Conservation (phyloP, 2,888 invertebrate species). For the Diplazon laetatorius region DNA sequence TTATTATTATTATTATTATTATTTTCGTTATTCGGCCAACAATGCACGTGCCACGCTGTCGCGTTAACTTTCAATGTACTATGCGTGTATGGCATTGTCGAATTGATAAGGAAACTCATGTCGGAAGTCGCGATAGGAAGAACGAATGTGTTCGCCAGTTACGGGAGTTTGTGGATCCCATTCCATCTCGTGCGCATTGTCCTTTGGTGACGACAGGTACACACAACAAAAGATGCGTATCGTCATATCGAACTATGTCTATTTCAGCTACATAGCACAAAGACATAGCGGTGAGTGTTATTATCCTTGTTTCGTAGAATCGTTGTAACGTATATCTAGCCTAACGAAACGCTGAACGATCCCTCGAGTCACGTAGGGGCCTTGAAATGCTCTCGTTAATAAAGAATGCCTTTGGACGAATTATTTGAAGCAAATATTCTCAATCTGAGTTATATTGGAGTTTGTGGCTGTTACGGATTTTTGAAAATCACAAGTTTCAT, state of each 20-base stretch:
- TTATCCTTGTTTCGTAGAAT: background rate
- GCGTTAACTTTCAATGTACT: background rate
- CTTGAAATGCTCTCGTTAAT: too few species aligned
- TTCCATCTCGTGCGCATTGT: slow-evolving; percentile 9
- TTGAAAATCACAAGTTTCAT: too few species aligned
- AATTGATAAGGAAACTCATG: slow-evolving; percentile 27
- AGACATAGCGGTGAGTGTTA: background rate
- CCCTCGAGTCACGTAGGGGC: too few species aligned
- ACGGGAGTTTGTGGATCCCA: background rate
- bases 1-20: background rate
- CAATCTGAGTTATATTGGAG: too few species aligned
- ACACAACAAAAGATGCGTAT: slow-evolving; percentile 31
- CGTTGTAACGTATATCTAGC: background rate
- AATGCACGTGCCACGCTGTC: background rate
- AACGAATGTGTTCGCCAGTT: background rate
- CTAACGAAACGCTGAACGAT: too few species aligned
- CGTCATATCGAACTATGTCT: background rate
- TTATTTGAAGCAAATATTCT: too few species aligned
- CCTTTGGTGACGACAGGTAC: slow-evolving; percentile 21
- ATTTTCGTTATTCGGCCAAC: background rate
- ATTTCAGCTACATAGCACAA: background rate
- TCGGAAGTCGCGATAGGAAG: slow-evolving; percentile 18
- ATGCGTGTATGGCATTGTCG: background rate
- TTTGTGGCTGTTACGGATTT: too few species aligned
- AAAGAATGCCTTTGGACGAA: too few species aligned